Percentiles rank a stretch among this genome's conserved stretches.
Conservation (phyloP, 2,888 invertebrate species). For the Heterodera filipjevi region DNA sequence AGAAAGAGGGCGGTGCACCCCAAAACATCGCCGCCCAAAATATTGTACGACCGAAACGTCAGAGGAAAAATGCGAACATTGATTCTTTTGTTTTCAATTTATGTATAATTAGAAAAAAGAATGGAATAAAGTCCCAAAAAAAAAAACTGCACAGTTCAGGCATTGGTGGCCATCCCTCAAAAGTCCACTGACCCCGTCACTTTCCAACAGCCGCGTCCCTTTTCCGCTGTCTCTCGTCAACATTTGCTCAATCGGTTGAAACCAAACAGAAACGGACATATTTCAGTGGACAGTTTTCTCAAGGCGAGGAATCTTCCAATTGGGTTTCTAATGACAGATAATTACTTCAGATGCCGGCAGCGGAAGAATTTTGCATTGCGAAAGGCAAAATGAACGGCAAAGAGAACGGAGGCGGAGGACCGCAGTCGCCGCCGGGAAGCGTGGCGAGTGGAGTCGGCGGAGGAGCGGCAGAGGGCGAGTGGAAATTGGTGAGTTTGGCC, state of each 20-base stretch:
- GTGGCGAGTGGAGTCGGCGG: not conserved
- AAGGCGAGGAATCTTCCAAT: slow-evolving; percentile 21
- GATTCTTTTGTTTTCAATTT: too few species aligned
- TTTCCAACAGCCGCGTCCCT: slow-evolving; percentile 55
- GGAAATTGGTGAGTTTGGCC: slow-evolving; percentile 51
- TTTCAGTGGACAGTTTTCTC: slow-evolving; percentile 32
- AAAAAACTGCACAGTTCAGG: slow-evolving; percentile 34
- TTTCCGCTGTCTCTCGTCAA: slow-evolving; percentile 17
- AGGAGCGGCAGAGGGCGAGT: slow-evolving; percentile 54
- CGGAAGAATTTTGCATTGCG: slow-evolving; percentile 55
- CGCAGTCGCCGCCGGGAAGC: slow-evolving; percentile 17
- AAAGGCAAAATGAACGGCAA: slow-evolving; percentile 37
- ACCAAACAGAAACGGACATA: slow-evolving; percentile 52
- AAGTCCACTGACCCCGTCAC: slow-evolving; percentile 61
- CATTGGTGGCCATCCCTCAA: slow-evolving; percentile 63
- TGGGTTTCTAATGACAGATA: not conserved
- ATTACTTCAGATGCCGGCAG: slow-evolving; percentile 50
- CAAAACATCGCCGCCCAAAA: too few species aligned
- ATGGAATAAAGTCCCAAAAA: not conserved
- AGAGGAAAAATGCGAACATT: too few species aligned
- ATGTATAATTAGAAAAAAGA: too few species aligned
- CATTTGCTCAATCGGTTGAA: slow-evolving; percentile 49
- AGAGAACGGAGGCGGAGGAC: slow-evolving; percentile 8
- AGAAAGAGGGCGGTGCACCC: not conserved
- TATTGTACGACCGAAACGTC: too few species aligned